Base-by-base conservation (phyloP, 2,888 invertebrate genomes). In the Cylloceria caligata region DNA sequence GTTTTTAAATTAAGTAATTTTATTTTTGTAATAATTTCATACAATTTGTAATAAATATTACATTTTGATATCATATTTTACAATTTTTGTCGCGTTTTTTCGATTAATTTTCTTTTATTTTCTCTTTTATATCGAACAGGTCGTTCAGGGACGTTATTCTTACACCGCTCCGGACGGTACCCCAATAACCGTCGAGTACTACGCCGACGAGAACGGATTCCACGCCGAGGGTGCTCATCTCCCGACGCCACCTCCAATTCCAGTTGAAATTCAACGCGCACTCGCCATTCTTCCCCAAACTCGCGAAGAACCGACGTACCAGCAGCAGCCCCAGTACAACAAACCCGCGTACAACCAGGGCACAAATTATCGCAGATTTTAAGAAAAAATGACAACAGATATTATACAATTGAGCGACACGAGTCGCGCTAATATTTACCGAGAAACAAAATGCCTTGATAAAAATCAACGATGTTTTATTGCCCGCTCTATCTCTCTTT, bases 151-250 rank as follows among this genome's bases (percentile, higher is more conserved):
- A 55, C 95, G 96, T 49, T 96, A 95, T 90, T 95, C 96, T 0
- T 97, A 97, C 89, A 95, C 96, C 4, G 95, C 96, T 0, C 96
- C 96, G 0, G 96, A 97, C 86, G 95, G 95, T 83, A 95, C 95
- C 13, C 96, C 96, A 1, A 95, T 96, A 81, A 94, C 95, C 83
- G 94, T 96, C 9, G 95, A 94, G 45, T 96, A 96, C 87, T 94
- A 96, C 19, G 96, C 96, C 21, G 96, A 97, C 91, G 96, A 96
- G 93, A 96, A 96, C 90, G 97, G 96, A 77, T 97, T 96, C 93
- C 95, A 96, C 89, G 96, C 96, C 11, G 94, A 95, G 87, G 97
- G 97, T 69, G 96, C 96, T 52, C 97, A 97, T 92, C 92, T 97
- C 86, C 97, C 97, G 49, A 96, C 96, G n/a, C 95, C 96, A 6